Evolutionary conservation across 2,113 vertebrate genomes (phyloP), one percentile per base, ranked within the genome.

Genomic region (Oxygymnocypris stewartii): DNA sequence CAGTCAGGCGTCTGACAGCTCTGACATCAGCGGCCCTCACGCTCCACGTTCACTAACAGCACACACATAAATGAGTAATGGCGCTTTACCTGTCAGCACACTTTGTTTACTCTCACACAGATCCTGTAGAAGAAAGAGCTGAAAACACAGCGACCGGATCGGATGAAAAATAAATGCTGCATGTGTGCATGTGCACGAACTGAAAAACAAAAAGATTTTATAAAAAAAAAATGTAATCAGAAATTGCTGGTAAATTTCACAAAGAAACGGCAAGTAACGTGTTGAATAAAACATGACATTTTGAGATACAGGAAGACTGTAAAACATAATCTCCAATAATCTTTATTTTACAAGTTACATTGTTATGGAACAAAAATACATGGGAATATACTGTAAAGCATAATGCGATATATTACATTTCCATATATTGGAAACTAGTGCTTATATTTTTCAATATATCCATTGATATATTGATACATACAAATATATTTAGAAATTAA

Each of bases 31-130:
- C 91, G 47, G 82, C 57, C 88, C 84, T 90, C 90, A 65, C 85
- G 95, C 93, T 93, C 93, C 93, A 94, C 92, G 94, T 92, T 95
- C 95, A 95, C 95, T 93, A 92, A 94, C 93, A 95, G 86, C 87
- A 93, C 94, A 94, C 94, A 95, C 93, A 97, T 97, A 96, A 97
- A 97, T 98, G 96, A 96, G 95, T 97, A 95, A 97, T 95, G 94
- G 90, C 88, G 91, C 87, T 92, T 93, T 82, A 92, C 92, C 94
- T 96, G 96, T 96, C 96, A 97, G 88, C 93, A 94, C 93, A 91
- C 88, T 91, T 92, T 91, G 92, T 91, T 90, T 65, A 18, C 76
- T 92, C 90, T 91, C 69, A 76, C 87, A 87, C 57, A 65, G 49
- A 79, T 51, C 75, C 40, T 74, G 2, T 2, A 14, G 13, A 11